A percentile compares a stretch with the other conserved stretches of the same genome.
phyloP scores from a whole-genome alignment of 2,113 vertebrate genomes.

The Puntigrus tetrazona region DNA sequence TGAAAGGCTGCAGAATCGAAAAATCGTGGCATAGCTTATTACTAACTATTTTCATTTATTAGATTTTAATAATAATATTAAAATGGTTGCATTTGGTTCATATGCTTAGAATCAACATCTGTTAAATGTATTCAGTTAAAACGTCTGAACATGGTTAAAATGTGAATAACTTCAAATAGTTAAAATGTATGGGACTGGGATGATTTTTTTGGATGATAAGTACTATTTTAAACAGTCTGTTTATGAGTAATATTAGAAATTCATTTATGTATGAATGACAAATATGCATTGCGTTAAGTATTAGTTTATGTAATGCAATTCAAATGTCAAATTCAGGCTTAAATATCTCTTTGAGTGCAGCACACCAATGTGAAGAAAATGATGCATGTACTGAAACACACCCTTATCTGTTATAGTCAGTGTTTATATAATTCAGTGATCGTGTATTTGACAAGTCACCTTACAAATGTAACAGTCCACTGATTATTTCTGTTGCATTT shows the following conservation, averaged over 20 bases:
- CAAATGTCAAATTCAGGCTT: background rate
- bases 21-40: too few species aligned
- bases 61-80: too few species aligned
- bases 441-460: background rate
- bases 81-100: too few species aligned
- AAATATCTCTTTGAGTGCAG: background rate
- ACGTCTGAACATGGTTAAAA: too few species aligned
- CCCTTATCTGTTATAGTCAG: background rate
- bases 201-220: too few species aligned
- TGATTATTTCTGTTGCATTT: background rate
- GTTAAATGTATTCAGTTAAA: background rate
- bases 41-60: too few species aligned
- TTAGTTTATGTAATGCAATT: background rate
- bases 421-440: background rate
- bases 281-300: too few species aligned
- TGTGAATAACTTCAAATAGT: too few species aligned
- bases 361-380: background rate
- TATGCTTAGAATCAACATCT: too few species aligned
- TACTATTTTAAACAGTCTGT: too few species aligned
- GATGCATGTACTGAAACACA: background rate
- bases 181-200: too few species aligned
- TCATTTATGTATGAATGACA: background rate
- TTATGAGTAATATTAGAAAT: background rate
- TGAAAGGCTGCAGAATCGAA: too few species aligned
- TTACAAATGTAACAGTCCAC: background rate